Evolutionary conservation across 2,888 invertebrate species (phyloP).

Genomic region (Alsophila aescularia): DNA sequence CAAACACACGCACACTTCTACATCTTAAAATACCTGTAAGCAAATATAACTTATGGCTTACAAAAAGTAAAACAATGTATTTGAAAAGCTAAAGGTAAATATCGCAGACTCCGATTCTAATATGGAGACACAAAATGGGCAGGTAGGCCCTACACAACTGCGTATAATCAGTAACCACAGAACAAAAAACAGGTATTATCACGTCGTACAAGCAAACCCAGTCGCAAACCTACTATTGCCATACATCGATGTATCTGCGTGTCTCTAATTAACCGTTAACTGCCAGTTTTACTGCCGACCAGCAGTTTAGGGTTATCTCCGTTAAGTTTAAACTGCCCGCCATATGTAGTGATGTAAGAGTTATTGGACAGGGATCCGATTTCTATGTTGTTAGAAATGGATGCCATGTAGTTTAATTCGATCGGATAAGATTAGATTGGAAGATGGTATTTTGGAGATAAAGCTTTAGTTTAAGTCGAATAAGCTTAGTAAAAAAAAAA

Average conservation of each 20-base stretch:
- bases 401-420: slow-evolving; percentile 12
- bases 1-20: too few relatives aligned
- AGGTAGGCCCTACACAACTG: too few relatives aligned
- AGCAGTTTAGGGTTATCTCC: slow-evolving; percentile 71
- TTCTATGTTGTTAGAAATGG: slow-evolving; percentile 37
- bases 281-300: slow-evolving; percentile 69
- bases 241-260: slow-evolving; percentile 71
- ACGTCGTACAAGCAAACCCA: slow-evolving; percentile 15
- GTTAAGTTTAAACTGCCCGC: slow-evolving; percentile 71
- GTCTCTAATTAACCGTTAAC: slow-evolving; percentile 79
- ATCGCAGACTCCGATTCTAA: too few relatives aligned
- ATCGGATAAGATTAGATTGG: slow-evolving; percentile 5
- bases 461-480: too few relatives aligned
- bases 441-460: too few relatives aligned
- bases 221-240: slow-evolving; percentile 29
- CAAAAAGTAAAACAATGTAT: too few relatives aligned
- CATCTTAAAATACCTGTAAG: too few relatives aligned
- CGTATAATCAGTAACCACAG: not conserved
- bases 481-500: too few relatives aligned
- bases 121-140: too few relatives aligned
- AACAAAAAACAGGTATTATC: not conserved
- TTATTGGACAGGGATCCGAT: slow-evolving; percentile 57
- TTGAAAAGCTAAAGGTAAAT: too few relatives aligned
- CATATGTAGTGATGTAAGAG: slow-evolving; percentile 66
- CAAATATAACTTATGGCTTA: too few relatives aligned